Evolutionary conservation across 2,113 vertebrate genomes (phyloP).

Genomic region (Anser cygnoides): DNA sequence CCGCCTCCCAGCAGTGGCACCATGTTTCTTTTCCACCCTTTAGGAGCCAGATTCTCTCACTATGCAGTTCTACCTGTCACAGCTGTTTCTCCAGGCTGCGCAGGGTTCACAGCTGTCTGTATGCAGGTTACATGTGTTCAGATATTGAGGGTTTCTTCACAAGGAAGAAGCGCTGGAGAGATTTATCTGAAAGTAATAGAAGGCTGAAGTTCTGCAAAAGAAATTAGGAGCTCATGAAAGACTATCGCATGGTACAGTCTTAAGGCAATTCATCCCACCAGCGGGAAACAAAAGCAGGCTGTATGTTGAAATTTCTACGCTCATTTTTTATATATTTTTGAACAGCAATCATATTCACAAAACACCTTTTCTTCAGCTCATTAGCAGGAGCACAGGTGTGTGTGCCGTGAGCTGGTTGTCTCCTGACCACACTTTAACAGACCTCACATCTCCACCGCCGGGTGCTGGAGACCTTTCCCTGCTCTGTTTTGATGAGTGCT

Average conservation of each 20-base stretch:
- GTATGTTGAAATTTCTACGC: background rate
- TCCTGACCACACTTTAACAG: background rate
- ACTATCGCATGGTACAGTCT: background rate
- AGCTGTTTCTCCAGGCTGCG: background rate
- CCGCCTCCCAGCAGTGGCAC: background rate
- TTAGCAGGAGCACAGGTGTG: background rate
- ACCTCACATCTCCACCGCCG: background rate
- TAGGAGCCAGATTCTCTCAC: background rate
- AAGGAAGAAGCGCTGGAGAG: background rate
- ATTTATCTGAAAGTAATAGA: background rate
- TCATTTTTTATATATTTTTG: background rate
- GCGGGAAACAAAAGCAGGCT: background rate
- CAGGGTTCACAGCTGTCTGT: background rate
- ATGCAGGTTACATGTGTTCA: background rate
- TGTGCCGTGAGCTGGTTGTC: background rate
- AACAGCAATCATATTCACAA: background rate
- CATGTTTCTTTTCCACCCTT: background rate
- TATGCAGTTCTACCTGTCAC: background rate
- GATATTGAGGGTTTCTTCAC: background rate
- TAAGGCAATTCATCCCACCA: background rate
- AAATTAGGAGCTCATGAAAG: background rate
- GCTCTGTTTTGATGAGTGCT: background rate
- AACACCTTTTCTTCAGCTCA: background rate
- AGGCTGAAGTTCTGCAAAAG: slow-evolving; percentile 14
- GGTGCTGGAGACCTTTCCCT: background rate